These are phyloP conservation scores for Campylomormyrus numenius DNA, from an alignment of 2,113 vertebrate genomes.

Conservation along the genomic window DNA sequence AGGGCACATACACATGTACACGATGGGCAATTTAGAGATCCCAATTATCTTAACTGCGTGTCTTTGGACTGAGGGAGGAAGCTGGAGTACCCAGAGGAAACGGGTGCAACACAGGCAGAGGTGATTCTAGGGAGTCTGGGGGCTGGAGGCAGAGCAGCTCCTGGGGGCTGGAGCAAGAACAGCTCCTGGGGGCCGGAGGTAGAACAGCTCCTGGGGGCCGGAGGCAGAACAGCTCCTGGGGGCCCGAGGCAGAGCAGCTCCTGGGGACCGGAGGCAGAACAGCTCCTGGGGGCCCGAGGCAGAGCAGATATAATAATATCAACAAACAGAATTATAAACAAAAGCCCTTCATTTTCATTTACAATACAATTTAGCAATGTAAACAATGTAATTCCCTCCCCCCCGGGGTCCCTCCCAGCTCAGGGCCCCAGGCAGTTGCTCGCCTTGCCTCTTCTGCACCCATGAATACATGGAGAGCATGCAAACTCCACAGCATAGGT, in stretches of 20 bases:
- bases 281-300: no score
- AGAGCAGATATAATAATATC: neutral
- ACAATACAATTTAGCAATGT: neutral
- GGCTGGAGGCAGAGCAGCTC: neutral
- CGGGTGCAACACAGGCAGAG: neutral
- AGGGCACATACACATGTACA: neutral
- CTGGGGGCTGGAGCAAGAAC: neutral
- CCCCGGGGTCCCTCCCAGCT: neutral
- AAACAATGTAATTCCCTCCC: neutral
- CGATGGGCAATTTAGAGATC: neutral
- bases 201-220: no score
- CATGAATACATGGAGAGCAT: neutral
- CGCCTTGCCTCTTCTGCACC: neutral
- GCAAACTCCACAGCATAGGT: neutral
- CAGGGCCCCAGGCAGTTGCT: neutral
- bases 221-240: no score
- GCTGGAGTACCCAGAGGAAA: neutral
- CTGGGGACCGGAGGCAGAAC: no score
- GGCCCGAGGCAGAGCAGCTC: no score
- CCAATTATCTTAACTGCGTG: neutral
- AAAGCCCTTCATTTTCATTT: neutral
- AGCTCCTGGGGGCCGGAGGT: neutral
- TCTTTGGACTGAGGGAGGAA: neutral
- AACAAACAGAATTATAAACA: neutral
- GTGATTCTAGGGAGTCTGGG: neutral